Evolutionary conservation across 2,888 invertebrate species (phyloP).

Genomic region (Tholera decimalis): DNA sequence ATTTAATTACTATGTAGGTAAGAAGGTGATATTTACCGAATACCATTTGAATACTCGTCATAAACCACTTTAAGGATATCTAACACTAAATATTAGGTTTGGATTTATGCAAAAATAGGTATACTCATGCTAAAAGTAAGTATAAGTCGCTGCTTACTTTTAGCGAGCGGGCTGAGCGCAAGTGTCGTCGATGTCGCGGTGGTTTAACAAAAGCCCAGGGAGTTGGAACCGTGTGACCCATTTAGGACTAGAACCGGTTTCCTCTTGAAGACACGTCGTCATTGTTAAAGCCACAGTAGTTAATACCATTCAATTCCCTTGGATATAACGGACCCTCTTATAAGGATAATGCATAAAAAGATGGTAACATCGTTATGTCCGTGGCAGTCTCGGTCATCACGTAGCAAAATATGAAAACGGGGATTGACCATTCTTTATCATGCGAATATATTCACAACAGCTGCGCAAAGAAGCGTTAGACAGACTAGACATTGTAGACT

Average conservation of each 20-base stretch:
- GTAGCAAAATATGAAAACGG: slow-evolving; percentile 83
- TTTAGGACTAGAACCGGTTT: slow-evolving; percentile 90
- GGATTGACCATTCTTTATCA: slow-evolving; percentile 86
- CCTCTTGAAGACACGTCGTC: slow-evolving; percentile 86
- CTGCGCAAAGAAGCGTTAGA: slow-evolving; percentile 75
- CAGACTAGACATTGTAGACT: slow-evolving; percentile 66
- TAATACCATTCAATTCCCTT: slow-evolving; percentile 88
- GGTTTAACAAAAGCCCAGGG: slow-evolving; percentile 84
- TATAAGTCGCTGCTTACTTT: slow-evolving; percentile 36
- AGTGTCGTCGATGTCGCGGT: slow-evolving; percentile 75
- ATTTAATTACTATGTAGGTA: slow-evolving; percentile 70
- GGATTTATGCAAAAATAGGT: slow-evolving; percentile 7
- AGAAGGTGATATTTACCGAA: slow-evolving; percentile 43
- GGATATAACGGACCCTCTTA: slow-evolving; percentile 86
- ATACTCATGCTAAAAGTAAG: slow-evolving; percentile 25
- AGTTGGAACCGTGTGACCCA: slow-evolving; percentile 91
- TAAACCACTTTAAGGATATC: slow-evolving; percentile 2
- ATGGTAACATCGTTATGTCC: slow-evolving; percentile 85
- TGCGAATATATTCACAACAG: slow-evolving; percentile 80
- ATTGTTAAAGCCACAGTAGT: slow-evolving; percentile 88
- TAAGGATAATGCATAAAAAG: slow-evolving; percentile 88
- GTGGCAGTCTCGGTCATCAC: slow-evolving; percentile 81
- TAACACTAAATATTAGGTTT: slow-evolving; percentile 3
- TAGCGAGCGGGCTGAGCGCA: slow-evolving; percentile 57
- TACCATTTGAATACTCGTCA: slow-evolving; percentile 37